Evolutionary conservation across 2,113 vertebrate genomes (phyloP).

Genomic region (Saguinus imperator): DNA sequence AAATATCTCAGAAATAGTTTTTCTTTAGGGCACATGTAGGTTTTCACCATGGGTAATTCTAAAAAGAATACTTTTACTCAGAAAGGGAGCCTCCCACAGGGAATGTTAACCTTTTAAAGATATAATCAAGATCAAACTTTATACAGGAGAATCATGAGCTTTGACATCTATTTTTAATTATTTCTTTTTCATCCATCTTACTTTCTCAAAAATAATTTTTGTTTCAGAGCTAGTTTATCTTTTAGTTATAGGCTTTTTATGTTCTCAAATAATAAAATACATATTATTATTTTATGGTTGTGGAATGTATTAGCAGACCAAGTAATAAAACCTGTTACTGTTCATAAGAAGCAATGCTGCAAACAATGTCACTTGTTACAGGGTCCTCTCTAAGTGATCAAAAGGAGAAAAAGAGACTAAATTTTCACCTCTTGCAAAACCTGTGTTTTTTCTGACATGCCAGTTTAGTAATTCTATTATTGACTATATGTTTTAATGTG

Average conservation of each 20-base stretch:
- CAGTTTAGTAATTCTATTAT: background rate
- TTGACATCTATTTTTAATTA: constrained; percentile 46
- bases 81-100: background rate
- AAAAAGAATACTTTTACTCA: constrained; percentile 55
- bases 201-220: background rate
- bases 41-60: constrained; percentile 57
- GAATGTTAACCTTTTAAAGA: constrained; percentile 60
- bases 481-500: background rate
- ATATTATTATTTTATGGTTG: background rate
- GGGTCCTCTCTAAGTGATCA: background rate
- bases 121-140: constrained; percentile 48
- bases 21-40: background rate
- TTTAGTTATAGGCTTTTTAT: background rate
- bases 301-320: background rate
- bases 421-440: background rate
- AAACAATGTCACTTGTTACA: background rate
- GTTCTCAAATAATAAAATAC: background rate
- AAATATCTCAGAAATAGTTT: constrained; percentile 51
- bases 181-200: background rate
- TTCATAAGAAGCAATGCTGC: background rate
- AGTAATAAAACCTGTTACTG: background rate
- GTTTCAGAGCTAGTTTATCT: background rate
- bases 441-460: background rate
- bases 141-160: constrained; percentile 11
- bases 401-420: background rate